phyloP scores from a whole-genome alignment of 2,888 invertebrate species.

The Cosmorhoe ocellata region DNA sequence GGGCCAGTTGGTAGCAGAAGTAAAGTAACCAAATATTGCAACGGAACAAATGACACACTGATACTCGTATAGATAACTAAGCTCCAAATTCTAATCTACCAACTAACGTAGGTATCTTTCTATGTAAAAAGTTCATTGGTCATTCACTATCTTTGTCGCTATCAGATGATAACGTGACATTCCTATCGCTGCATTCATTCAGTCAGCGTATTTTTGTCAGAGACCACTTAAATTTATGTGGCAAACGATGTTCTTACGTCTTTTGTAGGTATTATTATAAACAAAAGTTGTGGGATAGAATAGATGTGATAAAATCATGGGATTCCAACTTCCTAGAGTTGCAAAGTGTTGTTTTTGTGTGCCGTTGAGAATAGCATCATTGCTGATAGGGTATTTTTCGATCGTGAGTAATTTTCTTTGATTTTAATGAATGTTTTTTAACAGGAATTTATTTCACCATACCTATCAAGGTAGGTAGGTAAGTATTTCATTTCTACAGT shows the following conservation, averaged over 20 bases:
- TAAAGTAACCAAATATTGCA: not conserved
- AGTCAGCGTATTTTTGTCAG: conserved; percentile 15
- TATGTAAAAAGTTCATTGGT: conserved; percentile 10
- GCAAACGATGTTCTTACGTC: no score
- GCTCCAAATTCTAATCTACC: conserved; percentile 5
- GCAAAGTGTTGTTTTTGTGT: conserved; percentile 64
- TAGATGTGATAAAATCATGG: not conserved
- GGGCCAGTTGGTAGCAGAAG: no score
- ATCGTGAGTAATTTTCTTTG: conserved; percentile 54
- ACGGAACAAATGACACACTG: not conserved
- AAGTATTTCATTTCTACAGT: no score
- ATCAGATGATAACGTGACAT: conserved; percentile 17
- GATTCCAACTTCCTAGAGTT: conserved; percentile 33
- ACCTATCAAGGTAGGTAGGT: not conserved
- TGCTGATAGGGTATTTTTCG: conserved; percentile 68
- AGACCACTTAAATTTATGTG: not conserved
- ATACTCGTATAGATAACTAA: not conserved
- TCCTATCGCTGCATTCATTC: conserved; percentile 5
- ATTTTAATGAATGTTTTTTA: not conserved
- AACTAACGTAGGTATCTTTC: conserved; percentile 9
- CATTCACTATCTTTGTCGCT: conserved; percentile 13
- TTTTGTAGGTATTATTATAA: no score
- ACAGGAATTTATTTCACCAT: no score
- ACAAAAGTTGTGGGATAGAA: no score
- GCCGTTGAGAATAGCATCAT: conserved; percentile 55